Conservation (phyloP, 2,113 vertebrate species). For the Chaetura pelagica region DNA sequence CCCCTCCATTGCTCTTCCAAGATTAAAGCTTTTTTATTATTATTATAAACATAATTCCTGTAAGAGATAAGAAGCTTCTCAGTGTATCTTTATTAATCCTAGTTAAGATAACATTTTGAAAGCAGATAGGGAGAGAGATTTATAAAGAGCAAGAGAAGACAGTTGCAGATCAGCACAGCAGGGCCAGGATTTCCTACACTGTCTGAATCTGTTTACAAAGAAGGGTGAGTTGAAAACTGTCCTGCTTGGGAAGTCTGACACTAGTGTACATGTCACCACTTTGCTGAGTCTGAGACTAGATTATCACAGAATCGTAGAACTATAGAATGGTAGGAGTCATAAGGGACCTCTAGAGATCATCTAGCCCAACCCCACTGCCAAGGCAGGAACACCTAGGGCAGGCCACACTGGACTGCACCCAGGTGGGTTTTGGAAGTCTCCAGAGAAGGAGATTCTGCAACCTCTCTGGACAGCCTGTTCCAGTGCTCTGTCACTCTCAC, state of each 20-base stretch:
- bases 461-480: no score
- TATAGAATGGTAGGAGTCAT: no score
- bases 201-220: constrained; percentile 32
- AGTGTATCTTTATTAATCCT: constrained; percentile 67
- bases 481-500: no score
- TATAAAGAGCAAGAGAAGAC: constrained; percentile 60
- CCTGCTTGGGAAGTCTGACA: background rate
- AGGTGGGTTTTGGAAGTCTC: no score
- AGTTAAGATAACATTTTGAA: constrained; percentile 68
- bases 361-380: no score
- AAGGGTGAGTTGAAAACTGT: constrained; percentile 2
- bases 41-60: constrained; percentile 57
- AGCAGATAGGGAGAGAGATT: constrained; percentile 62
- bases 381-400: no score
- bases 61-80: constrained; percentile 67
- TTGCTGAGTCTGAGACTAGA: background rate
- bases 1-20: constrained; percentile 14
- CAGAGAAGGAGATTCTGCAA: no score
- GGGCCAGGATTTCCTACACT: background rate
- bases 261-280: background rate
- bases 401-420: no score
- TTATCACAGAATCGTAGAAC: background rate
- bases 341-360: no score
- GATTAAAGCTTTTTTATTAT: constrained; percentile 56
- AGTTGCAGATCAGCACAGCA: constrained; percentile 54